Percentiles rank a stretch among this genome's conserved stretches.
Evolutionary conservation across 2,113 vertebrate species (phyloP).

Genomic region (Prunella himalayana): DNA sequence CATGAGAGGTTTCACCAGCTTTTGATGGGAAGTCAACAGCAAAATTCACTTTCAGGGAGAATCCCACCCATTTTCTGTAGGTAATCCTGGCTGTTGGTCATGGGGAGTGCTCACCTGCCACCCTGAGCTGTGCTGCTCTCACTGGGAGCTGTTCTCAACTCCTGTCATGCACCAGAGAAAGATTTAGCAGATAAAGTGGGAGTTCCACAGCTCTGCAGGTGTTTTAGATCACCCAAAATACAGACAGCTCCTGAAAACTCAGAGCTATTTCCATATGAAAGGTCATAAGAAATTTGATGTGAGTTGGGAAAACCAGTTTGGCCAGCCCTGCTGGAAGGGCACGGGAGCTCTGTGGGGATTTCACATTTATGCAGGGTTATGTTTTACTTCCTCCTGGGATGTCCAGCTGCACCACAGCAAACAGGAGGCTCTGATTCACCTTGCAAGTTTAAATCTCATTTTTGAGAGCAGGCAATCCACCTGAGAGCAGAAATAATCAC

Average conservation of each 20-base stretch:
- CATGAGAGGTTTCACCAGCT: rapidly evolving
- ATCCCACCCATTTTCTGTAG: background rate
- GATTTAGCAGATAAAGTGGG: rapidly evolving
- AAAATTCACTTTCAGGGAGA: background rate
- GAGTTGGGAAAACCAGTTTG: background rate
- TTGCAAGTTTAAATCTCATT: background rate
- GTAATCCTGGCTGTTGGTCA: rapidly evolving
- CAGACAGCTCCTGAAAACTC: background rate
- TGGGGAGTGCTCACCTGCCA: background rate
- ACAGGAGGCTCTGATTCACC: background rate
- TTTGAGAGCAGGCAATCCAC: background rate
- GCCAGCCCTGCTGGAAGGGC: background rate
- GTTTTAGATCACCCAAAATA: background rate
- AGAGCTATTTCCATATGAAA: background rate
- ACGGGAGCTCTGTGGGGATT: rapidly evolving
- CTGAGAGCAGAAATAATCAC: background rate
- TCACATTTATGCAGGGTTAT: background rate
- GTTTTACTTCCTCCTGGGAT: background rate
- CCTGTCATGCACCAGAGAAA: rapidly evolving
- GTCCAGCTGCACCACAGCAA: background rate
- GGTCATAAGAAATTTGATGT: background rate
- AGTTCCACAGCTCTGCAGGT: background rate
- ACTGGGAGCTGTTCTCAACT: background rate
- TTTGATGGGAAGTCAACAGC: background rate
- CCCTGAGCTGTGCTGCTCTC: background rate